A percentile compares a stretch with the other conserved stretches of the same genome.
Evolutionary conservation across 1,140 invertebrate genomes (phyloP).

Genomic region (Spodoptera litura): DNA sequence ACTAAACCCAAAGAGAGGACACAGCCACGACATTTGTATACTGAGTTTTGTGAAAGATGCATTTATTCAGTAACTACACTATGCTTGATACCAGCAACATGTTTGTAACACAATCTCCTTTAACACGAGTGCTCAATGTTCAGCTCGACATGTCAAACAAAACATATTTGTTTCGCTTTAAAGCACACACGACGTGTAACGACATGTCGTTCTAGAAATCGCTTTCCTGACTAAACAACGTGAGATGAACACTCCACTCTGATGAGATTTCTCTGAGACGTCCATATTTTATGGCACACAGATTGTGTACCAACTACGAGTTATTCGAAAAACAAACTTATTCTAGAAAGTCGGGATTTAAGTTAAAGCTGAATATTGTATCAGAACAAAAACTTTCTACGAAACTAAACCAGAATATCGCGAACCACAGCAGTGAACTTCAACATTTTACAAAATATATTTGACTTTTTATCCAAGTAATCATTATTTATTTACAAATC

Average conservation of each 20-base stretch:
- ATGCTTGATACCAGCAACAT: no score
- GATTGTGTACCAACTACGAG: not conserved
- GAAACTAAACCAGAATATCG: not conserved
- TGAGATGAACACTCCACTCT: conserved; percentile 14
- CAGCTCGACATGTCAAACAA: not conserved
- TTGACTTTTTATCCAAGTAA: no score
- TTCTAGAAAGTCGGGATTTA: not conserved
- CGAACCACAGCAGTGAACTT: not conserved
- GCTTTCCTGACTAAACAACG: conserved; percentile 23
- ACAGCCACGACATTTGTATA: no score
- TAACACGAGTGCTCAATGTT: not conserved
- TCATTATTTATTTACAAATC: no score
- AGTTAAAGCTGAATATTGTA: conserved; percentile 1
- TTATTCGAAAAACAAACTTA: conserved; percentile 9
- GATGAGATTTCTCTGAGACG: conserved; percentile 22
- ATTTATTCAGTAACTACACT: no score
- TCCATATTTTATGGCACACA: conserved; percentile 17
- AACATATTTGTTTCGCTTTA: conserved; percentile 5
- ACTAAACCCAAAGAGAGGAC: no score
- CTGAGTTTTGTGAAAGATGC: no score
- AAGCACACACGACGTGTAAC: not conserved
- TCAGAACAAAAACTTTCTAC: not conserved
- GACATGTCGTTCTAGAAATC: conserved; percentile 17
- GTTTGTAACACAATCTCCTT: not conserved
- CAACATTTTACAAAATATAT: not conserved